A percentile compares a stretch with the other conserved stretches of the same genome.
phyloP scores from a whole-genome alignment of 2,797 vertebrate genomes.

The Brachyrhaphis roseni region DNA sequence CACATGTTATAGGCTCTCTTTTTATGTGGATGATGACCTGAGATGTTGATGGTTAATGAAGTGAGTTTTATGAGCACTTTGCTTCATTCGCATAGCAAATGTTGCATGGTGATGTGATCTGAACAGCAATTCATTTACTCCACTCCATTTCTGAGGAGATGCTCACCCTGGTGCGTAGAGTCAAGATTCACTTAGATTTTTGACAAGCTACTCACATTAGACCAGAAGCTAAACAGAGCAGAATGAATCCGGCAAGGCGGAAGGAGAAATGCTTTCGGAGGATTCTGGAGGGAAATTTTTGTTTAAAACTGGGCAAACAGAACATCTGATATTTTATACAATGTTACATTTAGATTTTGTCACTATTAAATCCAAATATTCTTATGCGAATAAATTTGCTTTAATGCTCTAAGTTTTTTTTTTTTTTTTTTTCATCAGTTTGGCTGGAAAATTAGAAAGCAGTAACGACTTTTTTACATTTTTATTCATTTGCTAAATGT shows the following conservation, averaged over 20 bases:
- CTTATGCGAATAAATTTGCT: neutral
- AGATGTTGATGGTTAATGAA: conserved; percentile 2
- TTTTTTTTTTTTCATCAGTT: neutral
- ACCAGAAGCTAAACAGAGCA: conserved; percentile 16
- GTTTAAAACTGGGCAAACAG: neutral
- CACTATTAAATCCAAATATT: neutral
- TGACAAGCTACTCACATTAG: conserved; percentile 24
- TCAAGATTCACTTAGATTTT: conserved; percentile 15
- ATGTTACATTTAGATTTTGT: neutral
- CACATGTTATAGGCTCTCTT: conserved; percentile 2
- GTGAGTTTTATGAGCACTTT: conserved; percentile 5
- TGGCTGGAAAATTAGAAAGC: neutral
- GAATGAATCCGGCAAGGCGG: conserved; percentile 2
- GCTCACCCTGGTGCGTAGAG: conserved; percentile 18
- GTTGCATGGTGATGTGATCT: conserved; percentile 13
- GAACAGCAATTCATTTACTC: conserved; percentile 21
- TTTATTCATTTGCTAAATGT: neutral
- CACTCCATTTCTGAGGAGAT: conserved; percentile 10
- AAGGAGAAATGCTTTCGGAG: neutral
- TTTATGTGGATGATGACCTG: neutral
- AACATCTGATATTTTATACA: neutral
- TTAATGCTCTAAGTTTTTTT: neutral
- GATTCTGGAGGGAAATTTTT: neutral
- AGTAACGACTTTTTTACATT: neutral
- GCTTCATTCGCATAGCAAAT: conserved; percentile 11